phyloP scores from a whole-genome alignment of 2,888 invertebrate species.

The Sarcophaga variegata region DNA sequence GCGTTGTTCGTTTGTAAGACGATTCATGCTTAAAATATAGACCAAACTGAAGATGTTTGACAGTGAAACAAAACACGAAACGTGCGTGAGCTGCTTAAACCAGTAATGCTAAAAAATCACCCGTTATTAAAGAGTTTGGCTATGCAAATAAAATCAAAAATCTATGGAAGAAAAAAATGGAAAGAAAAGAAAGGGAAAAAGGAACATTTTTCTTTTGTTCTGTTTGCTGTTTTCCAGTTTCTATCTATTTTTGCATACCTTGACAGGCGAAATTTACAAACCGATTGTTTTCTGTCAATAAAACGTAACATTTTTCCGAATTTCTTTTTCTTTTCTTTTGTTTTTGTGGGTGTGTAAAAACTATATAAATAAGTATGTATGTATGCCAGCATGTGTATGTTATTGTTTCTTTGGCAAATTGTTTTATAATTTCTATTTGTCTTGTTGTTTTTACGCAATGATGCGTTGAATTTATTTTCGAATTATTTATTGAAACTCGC shows the following conservation, averaged over 20 bases:
- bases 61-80: no score
- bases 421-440: slow-evolving; percentile 60
- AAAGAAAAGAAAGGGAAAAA: not conserved
- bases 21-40: no score
- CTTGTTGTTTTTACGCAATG: slow-evolving; percentile 42
- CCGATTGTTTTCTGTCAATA: not conserved
- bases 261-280: slow-evolving; percentile 15
- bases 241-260: slow-evolving; percentile 33
- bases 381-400: not conserved
- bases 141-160: slow-evolving; percentile 9
- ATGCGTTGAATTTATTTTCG: slow-evolving; percentile 43
- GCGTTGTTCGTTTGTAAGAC: no score
- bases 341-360: not conserved
- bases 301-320: not conserved
- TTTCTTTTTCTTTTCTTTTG: not conserved
- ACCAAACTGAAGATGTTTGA: no score
- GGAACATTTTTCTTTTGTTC: not conserved
- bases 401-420: slow-evolving; percentile 22
- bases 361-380: not conserved
- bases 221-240: not conserved
- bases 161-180: slow-evolving; percentile 19
- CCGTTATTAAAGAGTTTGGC: no score
- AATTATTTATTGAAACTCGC: not conserved
- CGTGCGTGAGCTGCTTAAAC: no score
- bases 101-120: no score